phyloP scores from a whole-genome alignment of 2,888 invertebrate genomes.

The Pterobdella sp. region DNA sequence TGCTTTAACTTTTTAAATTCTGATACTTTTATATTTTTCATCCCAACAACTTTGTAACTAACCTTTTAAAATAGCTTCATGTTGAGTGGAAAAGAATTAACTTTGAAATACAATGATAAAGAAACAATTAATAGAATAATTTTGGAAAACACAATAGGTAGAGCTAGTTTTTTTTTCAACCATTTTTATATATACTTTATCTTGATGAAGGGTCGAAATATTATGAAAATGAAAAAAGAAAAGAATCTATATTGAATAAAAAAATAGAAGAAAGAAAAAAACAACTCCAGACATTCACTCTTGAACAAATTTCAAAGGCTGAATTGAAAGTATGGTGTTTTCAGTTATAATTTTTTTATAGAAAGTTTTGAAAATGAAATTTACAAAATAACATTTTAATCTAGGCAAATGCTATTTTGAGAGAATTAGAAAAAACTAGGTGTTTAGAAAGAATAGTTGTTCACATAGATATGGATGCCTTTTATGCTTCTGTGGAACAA shows the following conservation, averaged over 20 bases:
- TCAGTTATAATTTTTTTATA: not conserved
- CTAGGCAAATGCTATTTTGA: conserved; percentile 53
- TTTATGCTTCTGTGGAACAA: conserved; percentile 60
- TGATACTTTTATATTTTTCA: too few relatives aligned
- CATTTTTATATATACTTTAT: conserved; percentile 5
- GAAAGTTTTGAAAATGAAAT: not conserved
- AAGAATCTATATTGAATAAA: conserved; percentile 53
- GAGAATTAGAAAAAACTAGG: conserved; percentile 49
- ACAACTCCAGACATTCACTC: conserved; percentile 42
- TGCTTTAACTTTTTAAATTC: too few relatives aligned
- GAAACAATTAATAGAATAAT: conserved; percentile 50
- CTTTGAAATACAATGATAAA: conserved; percentile 43
- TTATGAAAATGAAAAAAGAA: conserved; percentile 55
- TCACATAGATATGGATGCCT: conserved; percentile 61
- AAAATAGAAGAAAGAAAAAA: conserved; percentile 50
- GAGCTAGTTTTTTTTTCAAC: not conserved
- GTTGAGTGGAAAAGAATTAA: not conserved
- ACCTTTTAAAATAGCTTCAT: too few relatives aligned
- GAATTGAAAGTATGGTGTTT: conserved; percentile 39
- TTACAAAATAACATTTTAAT: not conserved
- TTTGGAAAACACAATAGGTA: conserved; percentile 50
- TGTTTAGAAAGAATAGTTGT: conserved; percentile 54
- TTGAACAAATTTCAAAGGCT: conserved; percentile 37
- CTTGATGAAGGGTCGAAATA: conserved; percentile 54
- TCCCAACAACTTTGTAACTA: too few relatives aligned